phyloP scores from a whole-genome alignment of 2,888 invertebrate genomes.

The Matsumyia berberina region DNA sequence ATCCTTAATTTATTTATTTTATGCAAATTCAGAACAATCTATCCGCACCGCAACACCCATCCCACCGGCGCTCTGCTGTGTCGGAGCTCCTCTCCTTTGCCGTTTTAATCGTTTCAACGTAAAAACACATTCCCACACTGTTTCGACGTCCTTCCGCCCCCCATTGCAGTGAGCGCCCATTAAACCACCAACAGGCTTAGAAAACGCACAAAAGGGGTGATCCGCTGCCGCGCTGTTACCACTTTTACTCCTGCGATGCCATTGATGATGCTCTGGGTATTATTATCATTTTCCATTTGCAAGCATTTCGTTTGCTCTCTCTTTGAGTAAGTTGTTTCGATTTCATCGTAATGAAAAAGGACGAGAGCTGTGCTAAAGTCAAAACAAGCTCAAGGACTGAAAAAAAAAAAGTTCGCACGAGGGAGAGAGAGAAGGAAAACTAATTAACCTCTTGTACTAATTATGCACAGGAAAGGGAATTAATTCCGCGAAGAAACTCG shows the following conservation, averaged over 20 bases:
- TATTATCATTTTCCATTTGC: constrained; percentile 73
- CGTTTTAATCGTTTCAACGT: constrained; percentile 71
- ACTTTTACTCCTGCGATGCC: constrained; percentile 13
- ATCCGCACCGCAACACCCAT: constrained; percentile 71
- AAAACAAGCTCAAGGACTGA: constrained; percentile 36
- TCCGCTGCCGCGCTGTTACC: constrained; percentile 44
- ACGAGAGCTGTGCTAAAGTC: constrained; percentile 48
- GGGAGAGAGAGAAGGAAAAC: constrained; percentile 49
- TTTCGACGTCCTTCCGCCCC: constrained; percentile 13
- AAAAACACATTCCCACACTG: constrained; percentile 74
- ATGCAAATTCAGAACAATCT: constrained; percentile 77
- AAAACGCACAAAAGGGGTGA: constrained; percentile 73
- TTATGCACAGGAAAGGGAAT: constrained; percentile 57
- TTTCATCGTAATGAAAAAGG: constrained; percentile 58
- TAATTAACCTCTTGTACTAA: constrained; percentile 75
- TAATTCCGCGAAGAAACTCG: constrained; percentile 64
- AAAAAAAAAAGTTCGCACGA: constrained; percentile 16
- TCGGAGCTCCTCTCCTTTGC: constrained; percentile 38
- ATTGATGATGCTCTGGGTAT: constrained; percentile 50
- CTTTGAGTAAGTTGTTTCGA: constrained; percentile 62
- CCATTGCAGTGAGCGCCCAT: constrained; percentile 39
- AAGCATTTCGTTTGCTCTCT: constrained; percentile 10
- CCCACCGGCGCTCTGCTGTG: constrained; percentile 6
- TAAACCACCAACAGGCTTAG: constrained; percentile 68
- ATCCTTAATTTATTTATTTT: constrained; percentile 77